phyloP scores from a whole-genome alignment of 2,888 invertebrate species.

The Pheosia gnoma region DNA sequence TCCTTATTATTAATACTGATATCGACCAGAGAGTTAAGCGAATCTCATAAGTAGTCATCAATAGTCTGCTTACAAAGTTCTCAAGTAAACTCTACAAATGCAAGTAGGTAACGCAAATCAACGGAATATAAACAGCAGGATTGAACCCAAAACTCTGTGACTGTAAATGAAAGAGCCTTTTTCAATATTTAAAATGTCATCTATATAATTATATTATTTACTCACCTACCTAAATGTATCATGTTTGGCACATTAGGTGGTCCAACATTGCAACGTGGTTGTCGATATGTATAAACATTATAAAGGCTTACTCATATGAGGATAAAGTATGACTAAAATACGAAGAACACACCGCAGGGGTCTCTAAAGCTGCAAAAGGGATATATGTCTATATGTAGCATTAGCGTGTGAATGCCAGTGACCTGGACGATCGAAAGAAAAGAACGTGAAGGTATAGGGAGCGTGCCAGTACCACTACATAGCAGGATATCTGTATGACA shows the following conservation, averaged over 20 bases:
- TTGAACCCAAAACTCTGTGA: constrained; percentile 23
- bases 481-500: no score
- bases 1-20: no score
- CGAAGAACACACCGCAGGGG: no score
- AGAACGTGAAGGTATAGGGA: no score
- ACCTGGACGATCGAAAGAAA: no score
- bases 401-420: no score
- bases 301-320: not conserved
- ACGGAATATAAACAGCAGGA: constrained; percentile 14
- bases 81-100: constrained; percentile 17
- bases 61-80: constrained; percentile 23
- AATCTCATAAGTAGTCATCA: not conserved
- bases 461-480: no score
- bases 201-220: no score
- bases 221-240: not conserved
- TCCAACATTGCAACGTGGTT: not conserved
- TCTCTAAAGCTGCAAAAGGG: no score
- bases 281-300: not conserved
- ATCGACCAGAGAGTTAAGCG: no score
- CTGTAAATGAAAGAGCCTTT: constrained; percentile 11
- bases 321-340: not conserved
- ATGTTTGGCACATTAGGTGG: not conserved
- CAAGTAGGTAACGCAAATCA: constrained; percentile 13
- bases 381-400: no score
- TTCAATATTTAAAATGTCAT: not conserved